These are phyloP conservation scores for Pyrrhosoma nymphula DNA, from an alignment of 2,888 invertebrate species.

Conservation along the genomic window DNA sequence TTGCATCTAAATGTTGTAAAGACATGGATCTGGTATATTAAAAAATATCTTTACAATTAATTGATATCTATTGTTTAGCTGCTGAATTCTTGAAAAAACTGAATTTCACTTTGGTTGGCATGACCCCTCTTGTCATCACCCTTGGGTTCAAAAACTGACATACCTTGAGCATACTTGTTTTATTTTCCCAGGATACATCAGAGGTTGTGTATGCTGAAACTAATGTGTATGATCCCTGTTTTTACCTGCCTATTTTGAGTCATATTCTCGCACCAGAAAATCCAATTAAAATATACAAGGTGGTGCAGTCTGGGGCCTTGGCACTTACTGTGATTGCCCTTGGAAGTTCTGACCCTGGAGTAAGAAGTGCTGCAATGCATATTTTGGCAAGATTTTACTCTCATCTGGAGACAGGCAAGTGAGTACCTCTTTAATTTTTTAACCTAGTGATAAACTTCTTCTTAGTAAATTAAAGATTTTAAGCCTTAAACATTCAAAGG, in stretches of 20 bases:
- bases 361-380: constrained; percentile 87
- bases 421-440: constrained; percentile 73
- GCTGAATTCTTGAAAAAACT: too few relatives aligned
- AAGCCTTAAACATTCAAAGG: too few relatives aligned
- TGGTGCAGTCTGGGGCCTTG: constrained; percentile 85
- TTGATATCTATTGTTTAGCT: too few relatives aligned
- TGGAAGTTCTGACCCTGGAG: constrained; percentile 83
- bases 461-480: too few relatives aligned
- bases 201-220: constrained; percentile 73
- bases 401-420: constrained; percentile 87
- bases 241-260: constrained; percentile 88
- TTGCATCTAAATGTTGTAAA: too few relatives aligned
- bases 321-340: constrained; percentile 86
- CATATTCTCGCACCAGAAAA: constrained; percentile 88
- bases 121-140: too few relatives aligned
- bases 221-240: constrained; percentile 89
- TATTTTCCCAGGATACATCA: constrained; percentile 67
- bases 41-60: too few relatives aligned
- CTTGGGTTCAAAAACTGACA: too few relatives aligned
- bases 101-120: too few relatives aligned
- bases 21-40: too few relatives aligned
- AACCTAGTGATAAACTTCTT: too few relatives aligned
- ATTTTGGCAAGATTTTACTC: constrained; percentile 86
- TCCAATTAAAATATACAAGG: constrained; percentile 85
- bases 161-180: not conserved